Evolutionary conservation across 2,888 invertebrate species (phyloP).

Genomic region (Parochlus steinenii): DNA sequence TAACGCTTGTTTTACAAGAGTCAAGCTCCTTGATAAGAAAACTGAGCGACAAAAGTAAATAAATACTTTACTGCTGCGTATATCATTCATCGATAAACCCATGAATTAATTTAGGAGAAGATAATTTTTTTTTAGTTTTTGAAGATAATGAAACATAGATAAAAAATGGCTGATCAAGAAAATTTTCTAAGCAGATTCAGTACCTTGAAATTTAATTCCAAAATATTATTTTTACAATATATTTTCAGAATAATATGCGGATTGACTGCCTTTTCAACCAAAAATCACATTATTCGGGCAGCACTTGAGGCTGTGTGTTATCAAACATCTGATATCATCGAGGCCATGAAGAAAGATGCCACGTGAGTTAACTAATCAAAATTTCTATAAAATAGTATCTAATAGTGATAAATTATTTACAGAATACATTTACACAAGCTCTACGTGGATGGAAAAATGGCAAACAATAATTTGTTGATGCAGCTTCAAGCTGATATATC

Average conservation of each 20-base stretch:
- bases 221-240: slow-evolving; percentile 4
- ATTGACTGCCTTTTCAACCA: slow-evolving; percentile 80
- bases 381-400: neutral
- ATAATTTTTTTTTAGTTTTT: no score
- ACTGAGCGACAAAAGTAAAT: no score
- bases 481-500: slow-evolving; percentile 90
- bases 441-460: slow-evolving; percentile 89
- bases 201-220: neutral
- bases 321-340: slow-evolving; percentile 85
- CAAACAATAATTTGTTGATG: slow-evolving; percentile 78
- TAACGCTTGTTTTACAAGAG: no score
- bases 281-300: slow-evolving; percentile 85
- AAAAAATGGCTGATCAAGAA: neutral
- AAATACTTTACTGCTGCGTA: no score
- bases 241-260: slow-evolving; percentile 72
- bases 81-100: no score
- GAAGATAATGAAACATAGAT: no score
- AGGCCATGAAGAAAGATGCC: slow-evolving; percentile 88
- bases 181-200: no score
- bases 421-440: slow-evolving; percentile 49
- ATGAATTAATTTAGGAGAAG: no score
- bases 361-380: slow-evolving; percentile 32
- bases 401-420: neutral
- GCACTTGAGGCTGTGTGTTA: slow-evolving; percentile 91
- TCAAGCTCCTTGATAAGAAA: no score